Base-by-base conservation (phyloP, 2,888 invertebrate species). In the Deilephila elpenor region DNA sequence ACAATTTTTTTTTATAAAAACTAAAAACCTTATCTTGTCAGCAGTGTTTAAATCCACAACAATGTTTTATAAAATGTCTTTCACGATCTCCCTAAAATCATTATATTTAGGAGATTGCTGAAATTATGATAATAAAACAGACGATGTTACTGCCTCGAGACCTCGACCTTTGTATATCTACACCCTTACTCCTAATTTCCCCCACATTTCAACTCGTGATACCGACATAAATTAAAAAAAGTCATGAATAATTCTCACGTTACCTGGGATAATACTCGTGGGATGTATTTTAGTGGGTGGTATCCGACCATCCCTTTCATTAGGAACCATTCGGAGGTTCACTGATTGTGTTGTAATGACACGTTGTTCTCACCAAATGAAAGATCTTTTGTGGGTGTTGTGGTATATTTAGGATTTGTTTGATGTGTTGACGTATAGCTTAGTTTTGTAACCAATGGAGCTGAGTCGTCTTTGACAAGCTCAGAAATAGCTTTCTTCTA, bases 271-370 rank as follows among this genome's bases (percentile, higher is more conserved):
- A 73, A 51, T 67, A 73, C 70, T 59, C 86, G 87, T 88, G 88
- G 85, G 86, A 85, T 80, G 78, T 80, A 78, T 82, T 79, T 80
- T 84, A 81, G 85, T 83, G 84, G 87, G 86, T 85, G 88, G 82
- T 83, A 82, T 82, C 80, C 79, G 81, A 77, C 56, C 34, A 78
- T 78, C 85, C 86, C 83, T 83, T 82, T 86, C 78, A 88, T 90
- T 88, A 88, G 78, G 76, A 77, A 75, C 79, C 76, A 82, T 83
- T 82, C 80, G 77, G 61, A 79, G 80, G 83, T 81, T 83, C 84
- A 80, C 83, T 88, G 87, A 89, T 89, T 86, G 79, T 84, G 76
- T 83, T 86, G 85, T 91, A 91, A 91, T 91, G 84, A 89, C 77
- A 84, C 83, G 78, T 77, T 82, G 83, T 86, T 90, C 88, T 89